Evolutionary conservation across 1,140 invertebrate genomes (phyloP).

Genomic region (Magallana gigas): DNA sequence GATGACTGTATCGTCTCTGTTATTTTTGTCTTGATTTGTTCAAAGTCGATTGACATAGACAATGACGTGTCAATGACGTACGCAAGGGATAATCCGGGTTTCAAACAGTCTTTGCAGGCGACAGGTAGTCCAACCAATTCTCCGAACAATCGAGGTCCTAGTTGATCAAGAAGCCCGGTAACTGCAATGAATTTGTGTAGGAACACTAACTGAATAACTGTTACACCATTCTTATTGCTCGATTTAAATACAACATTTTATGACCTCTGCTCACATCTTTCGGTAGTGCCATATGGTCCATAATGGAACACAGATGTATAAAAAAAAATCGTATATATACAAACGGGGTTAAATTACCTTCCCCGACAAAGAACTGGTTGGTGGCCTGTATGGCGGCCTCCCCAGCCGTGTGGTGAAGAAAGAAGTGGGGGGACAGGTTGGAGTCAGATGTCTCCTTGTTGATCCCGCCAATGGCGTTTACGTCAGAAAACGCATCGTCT

Average conservation of each 20-base stretch:
- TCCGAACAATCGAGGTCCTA: slow-evolving; percentile 40
- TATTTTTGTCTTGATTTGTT: slow-evolving; percentile 49
- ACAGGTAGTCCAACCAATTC: slow-evolving; percentile 42
- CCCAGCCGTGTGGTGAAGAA: slow-evolving; percentile 50
- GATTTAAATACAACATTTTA: no score
- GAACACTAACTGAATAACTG: no score
- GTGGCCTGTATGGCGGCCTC: slow-evolving; percentile 50
- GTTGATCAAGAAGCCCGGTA: slow-evolving; percentile 30
- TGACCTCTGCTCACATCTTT: no score
- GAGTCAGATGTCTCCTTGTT: slow-evolving; percentile 57
- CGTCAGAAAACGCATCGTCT: neutral
- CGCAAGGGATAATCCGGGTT: slow-evolving; percentile 37
- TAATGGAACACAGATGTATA: no score
- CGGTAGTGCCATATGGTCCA: no score
- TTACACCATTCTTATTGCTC: no score
- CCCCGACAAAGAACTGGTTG: slow-evolving; percentile 43
- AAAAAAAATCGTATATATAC: no score
- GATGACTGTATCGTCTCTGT: slow-evolving; percentile 47
- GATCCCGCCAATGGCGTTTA: slow-evolving; percentile 56
- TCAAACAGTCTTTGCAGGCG: slow-evolving; percentile 40
- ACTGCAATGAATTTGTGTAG: slow-evolving; percentile 4
- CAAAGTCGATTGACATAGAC: slow-evolving; percentile 54
- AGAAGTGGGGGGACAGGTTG: slow-evolving; percentile 54
- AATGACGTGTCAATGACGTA: slow-evolving; percentile 58
- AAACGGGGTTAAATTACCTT: slow-evolving; percentile 37